A percentile compares a stretch with the other conserved stretches of the same genome.
These are phyloP conservation scores for Volucella inanis DNA, from an alignment of 2,888 invertebrate species.

Conservation along the genomic window DNA sequence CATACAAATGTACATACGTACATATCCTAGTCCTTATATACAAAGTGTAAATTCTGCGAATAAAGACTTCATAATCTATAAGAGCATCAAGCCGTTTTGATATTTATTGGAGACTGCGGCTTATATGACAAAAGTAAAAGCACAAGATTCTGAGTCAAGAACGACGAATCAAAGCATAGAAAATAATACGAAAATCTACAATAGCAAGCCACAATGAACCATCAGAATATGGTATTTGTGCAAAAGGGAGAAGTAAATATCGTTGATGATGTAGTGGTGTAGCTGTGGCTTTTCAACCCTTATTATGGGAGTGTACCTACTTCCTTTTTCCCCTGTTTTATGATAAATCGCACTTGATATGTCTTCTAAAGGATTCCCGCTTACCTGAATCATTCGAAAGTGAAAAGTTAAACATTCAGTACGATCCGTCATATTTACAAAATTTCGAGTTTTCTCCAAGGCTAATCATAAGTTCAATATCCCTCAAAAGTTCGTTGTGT, in stretches of 20 bases:
- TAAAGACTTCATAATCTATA: constrained; percentile 57
- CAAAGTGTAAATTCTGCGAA: constrained; percentile 41
- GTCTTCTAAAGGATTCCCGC: constrained; percentile 74
- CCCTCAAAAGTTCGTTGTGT: neutral
- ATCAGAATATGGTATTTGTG: constrained; percentile 62
- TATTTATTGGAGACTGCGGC: constrained; percentile 75
- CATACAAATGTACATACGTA: constrained; percentile 23
- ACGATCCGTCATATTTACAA: constrained; percentile 64
- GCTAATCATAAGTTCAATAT: constrained; percentile 37
- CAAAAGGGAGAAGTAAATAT: constrained; percentile 69
- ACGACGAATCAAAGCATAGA: constrained; percentile 75
- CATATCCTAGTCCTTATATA: constrained; percentile 42
- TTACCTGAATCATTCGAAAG: constrained; percentile 76
- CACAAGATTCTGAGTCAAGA: constrained; percentile 73
- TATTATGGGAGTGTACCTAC: constrained; percentile 63
- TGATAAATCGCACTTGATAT: constrained; percentile 74
- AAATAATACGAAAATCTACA: constrained; percentile 74
- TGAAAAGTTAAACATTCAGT: constrained; percentile 76
- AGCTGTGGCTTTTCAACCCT: constrained; percentile 71
- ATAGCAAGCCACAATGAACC: constrained; percentile 63
- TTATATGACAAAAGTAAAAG: constrained; percentile 75
- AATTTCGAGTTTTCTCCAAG: constrained; percentile 44
- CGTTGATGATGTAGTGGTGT: constrained; percentile 71
- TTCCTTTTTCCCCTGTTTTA: constrained; percentile 70
- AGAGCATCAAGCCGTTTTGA: constrained; percentile 71